These are phyloP conservation scores for Nephrotoma guestfalica DNA, from an alignment of 2,888 invertebrate genomes.

Conservation along the genomic window DNA sequence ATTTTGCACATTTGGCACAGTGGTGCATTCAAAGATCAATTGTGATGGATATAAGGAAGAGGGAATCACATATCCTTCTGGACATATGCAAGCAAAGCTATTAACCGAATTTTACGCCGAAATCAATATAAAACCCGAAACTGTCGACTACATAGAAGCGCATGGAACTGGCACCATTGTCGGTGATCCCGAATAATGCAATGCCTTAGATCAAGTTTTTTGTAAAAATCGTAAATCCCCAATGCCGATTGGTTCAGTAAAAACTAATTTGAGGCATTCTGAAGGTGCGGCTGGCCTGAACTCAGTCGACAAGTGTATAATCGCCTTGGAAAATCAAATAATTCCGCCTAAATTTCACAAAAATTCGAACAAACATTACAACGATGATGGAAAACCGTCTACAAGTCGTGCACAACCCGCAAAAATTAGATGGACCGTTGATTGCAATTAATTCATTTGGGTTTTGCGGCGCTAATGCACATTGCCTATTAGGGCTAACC, in stretches of 20 bases:
- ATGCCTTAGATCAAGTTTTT: slow-evolving; percentile 66
- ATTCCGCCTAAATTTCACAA: slow-evolving; percentile 72
- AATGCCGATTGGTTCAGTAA: slow-evolving; percentile 75
- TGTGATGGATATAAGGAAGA: slow-evolving; percentile 64
- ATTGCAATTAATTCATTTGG: slow-evolving; percentile 41
- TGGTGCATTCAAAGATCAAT: slow-evolving; percentile 65
- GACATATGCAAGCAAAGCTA: slow-evolving; percentile 44
- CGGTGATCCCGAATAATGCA: slow-evolving; percentile 85
- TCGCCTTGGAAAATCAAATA: slow-evolving; percentile 64
- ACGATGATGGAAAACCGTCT: slow-evolving; percentile 46
- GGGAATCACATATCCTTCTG: slow-evolving; percentile 53
- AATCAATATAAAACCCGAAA: slow-evolving; percentile 51
- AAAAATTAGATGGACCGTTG: slow-evolving; percentile 54
- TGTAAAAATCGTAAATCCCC: slow-evolving; percentile 61
- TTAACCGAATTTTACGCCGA: slow-evolving; percentile 50
- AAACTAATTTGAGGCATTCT: slow-evolving; percentile 87
- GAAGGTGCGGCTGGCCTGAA: slow-evolving; percentile 77
- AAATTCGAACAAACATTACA: slow-evolving; percentile 43
- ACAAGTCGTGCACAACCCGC: slow-evolving; percentile 57
- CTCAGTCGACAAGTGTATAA: slow-evolving; percentile 64
- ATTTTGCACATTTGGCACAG: slow-evolving; percentile 52
- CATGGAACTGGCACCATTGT: slow-evolving; percentile 71
- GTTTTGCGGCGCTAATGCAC: slow-evolving; percentile 33
- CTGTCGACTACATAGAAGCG: slow-evolving; percentile 69
- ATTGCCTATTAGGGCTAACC: slow-evolving; percentile 21